Percentiles rank a stretch among this genome's conserved stretches.
Conservation (phyloP, 2,113 vertebrate genomes). For the Erinaceus europaeus region DNA sequence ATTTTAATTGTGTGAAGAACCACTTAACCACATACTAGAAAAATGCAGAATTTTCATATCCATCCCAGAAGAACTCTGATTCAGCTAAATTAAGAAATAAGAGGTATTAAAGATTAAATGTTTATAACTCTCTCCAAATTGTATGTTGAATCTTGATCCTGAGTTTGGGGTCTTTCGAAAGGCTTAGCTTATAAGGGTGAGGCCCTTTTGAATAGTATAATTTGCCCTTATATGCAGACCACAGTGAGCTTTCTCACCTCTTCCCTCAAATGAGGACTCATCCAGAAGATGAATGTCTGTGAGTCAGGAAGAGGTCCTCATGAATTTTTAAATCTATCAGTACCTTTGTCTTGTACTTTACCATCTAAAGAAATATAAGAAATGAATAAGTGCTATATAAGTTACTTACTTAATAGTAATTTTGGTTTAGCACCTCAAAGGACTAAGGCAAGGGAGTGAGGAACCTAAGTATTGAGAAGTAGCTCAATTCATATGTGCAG, state of each 20-base stretch:
- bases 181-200: neutral
- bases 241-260: neutral
- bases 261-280: neutral
- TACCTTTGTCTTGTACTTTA: neutral
- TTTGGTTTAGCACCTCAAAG: neutral
- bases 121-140: neutral
- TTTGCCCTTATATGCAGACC: neutral
- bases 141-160: neutral
- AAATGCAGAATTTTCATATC: neutral
- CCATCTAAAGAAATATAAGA: neutral
- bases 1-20: constrained; percentile 27
- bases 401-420: too few relatives aligned
- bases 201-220: neutral
- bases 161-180: neutral
- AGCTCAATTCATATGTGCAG: neutral
- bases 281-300: neutral
- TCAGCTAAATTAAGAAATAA: neutral
- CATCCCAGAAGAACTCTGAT: neutral
- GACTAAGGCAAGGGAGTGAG: neutral
- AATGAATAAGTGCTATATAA: neutral
- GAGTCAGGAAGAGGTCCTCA: neutral
- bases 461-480: neutral
- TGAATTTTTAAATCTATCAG: neutral
- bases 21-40: neutral
- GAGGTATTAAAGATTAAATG: neutral